Evolutionary conservation across 2,888 invertebrate species (phyloP).

Genomic region (Sinodicranocentrus sp.): DNA sequence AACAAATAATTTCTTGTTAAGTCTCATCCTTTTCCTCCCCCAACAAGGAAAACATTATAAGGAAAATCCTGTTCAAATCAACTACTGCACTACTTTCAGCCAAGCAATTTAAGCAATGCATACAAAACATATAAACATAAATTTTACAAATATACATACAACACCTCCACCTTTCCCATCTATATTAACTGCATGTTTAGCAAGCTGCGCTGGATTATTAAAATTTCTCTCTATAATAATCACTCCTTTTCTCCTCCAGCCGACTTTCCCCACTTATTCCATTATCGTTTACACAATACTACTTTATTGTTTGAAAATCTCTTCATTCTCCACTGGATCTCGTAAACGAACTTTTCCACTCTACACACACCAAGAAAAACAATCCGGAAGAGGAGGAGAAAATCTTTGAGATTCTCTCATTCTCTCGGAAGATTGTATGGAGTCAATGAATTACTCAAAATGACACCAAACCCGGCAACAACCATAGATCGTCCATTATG

Average conservation of each 20-base stretch:
- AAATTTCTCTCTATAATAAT: slow-evolving; percentile 42
- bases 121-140: no score
- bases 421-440: slow-evolving; percentile 50
- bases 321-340: no score
- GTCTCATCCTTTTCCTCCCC: neutral
- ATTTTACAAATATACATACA: no score
- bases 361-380: slow-evolving; percentile 50
- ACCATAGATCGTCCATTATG: slow-evolving; percentile 66
- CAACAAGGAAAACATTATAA: slow-evolving; percentile 2
- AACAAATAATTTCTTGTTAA: slow-evolving; percentile 46
- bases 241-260: slow-evolving; percentile 29
- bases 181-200: slow-evolving; percentile 18
- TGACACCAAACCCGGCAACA: slow-evolving; percentile 64
- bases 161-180: neutral
- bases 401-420: slow-evolving; percentile 42
- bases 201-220: slow-evolving; percentile 51
- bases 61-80: neutral
- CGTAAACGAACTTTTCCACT: no score
- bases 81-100: neutral
- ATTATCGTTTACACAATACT: slow-evolving; percentile 36
- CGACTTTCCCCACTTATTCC: slow-evolving; percentile 43
- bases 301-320: slow-evolving; percentile 44
- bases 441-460: slow-evolving; percentile 70
- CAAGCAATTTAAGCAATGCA: no score
- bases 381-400: slow-evolving; percentile 62